Percentiles rank a stretch among this genome's conserved stretches.
phyloP scores from a whole-genome alignment of 2,113 vertebrate genomes.

The Vimba vimba region DNA sequence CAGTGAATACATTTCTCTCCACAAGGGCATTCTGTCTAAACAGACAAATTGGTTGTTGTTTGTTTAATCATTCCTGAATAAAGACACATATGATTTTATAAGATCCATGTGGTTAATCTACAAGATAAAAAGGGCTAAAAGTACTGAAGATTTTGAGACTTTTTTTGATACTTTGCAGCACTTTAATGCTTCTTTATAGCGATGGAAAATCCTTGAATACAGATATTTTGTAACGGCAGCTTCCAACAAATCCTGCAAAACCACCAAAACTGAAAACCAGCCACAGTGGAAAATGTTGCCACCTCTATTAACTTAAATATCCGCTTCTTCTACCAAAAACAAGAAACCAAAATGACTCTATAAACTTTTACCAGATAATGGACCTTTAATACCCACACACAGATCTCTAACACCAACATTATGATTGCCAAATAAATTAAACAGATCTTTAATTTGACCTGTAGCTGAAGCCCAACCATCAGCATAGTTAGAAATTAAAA shows the following conservation, averaged over 20 bases:
- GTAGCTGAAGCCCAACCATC: slow-evolving; percentile 54
- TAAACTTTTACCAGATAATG: slow-evolving; percentile 46
- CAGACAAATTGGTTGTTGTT: neutral
- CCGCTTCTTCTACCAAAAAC: neutral
- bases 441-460: slow-evolving; percentile 55
- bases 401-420: slow-evolving; percentile 48
- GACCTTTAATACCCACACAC: neutral
- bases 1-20: slow-evolving; percentile 15
- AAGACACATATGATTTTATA: neutral
- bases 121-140: neutral
- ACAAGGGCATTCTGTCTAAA: slow-evolving; percentile 8
- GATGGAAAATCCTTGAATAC: neutral
- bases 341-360: slow-evolving; percentile 38
- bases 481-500: slow-evolving; percentile 57
- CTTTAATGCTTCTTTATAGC: neutral
- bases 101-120: neutral
- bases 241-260: slow-evolving; percentile 27
- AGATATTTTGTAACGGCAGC: neutral
- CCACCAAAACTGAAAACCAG: slow-evolving; percentile 14
- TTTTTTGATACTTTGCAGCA: neutral
- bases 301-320: slow-evolving; percentile 18
- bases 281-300: slow-evolving; percentile 30
- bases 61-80: neutral
- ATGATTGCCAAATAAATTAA: slow-evolving; percentile 60
- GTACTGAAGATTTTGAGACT: neutral